A percentile compares a stretch with the other conserved stretches of the same genome.
Evolutionary conservation across 2,888 invertebrate genomes (phyloP).

Genomic region (Drosophila kambysellisi): DNA sequence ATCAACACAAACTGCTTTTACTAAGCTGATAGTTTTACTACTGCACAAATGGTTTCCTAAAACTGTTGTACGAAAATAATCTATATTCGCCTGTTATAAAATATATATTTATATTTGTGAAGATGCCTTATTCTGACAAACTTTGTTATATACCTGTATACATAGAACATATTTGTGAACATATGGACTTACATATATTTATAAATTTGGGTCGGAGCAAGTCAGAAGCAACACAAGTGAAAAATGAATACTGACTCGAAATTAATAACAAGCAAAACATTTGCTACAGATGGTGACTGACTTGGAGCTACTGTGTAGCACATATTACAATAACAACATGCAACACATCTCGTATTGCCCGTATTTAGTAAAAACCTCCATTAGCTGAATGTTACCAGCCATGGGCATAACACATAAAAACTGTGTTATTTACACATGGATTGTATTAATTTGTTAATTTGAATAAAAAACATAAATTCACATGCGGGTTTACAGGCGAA

Average conservation of each 20-base stretch:
- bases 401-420: background rate
- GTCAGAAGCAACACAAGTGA: background rate
- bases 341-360: background rate
- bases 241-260: slow-evolving; percentile 8
- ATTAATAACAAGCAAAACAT: background rate
- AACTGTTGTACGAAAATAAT: background rate
- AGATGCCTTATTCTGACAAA: background rate
- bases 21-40: background rate
- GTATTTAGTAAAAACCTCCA: background rate
- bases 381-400: background rate
- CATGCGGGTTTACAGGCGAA: background rate
- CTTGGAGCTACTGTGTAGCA: background rate
- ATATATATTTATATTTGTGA: background rate
- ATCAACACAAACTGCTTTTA: background rate
- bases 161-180: background rate
- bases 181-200: background rate
- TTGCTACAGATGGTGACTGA: background rate
- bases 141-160: background rate
- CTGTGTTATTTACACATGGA: background rate
- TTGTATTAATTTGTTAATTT: background rate
- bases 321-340: background rate
- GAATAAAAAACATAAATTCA: background rate
- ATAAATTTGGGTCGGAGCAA: slow-evolving; percentile 10
- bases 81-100: background rate
- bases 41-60: background rate